phyloP scores from a whole-genome alignment of 2,888 invertebrate species.

The Parasteatoda lunata region DNA sequence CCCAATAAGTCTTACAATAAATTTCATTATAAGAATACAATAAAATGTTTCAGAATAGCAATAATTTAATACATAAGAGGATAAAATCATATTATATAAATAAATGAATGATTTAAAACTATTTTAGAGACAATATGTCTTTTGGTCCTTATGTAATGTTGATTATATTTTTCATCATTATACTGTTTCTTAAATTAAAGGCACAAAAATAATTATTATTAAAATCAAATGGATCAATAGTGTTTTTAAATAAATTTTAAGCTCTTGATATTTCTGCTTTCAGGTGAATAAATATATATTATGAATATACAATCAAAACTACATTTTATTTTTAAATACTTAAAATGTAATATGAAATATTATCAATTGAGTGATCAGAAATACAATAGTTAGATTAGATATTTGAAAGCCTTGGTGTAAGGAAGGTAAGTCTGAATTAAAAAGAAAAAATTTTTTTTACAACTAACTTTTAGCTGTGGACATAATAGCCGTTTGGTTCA shows the following conservation, averaged over 20 bases:
- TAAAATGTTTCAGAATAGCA: not conserved
- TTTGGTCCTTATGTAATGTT: not conserved
- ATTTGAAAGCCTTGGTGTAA: too few species aligned
- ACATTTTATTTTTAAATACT: too few species aligned
- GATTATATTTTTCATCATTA: not conserved
- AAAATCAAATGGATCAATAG: not conserved
- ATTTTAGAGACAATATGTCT: conserved; percentile 1
- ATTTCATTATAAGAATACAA: not conserved
- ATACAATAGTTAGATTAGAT: too few species aligned
- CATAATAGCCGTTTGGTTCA: too few species aligned
- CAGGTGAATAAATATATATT: too few species aligned
- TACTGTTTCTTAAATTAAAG: not conserved
- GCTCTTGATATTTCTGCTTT: too few species aligned
- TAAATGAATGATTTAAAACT: not conserved
- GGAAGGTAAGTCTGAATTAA: too few species aligned
- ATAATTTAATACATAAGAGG: not conserved
- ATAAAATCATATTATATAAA: not conserved
- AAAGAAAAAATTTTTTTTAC: too few species aligned
- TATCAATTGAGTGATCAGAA: too few species aligned
- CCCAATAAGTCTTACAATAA: not conserved
- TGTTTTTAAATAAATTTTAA: not conserved
- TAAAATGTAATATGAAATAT: too few species aligned
- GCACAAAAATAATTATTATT: not conserved
- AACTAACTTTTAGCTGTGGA: too few species aligned
- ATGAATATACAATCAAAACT: too few species aligned